Conservation (phyloP, 2,888 invertebrate genomes). For the Agelastica alni region DNA sequence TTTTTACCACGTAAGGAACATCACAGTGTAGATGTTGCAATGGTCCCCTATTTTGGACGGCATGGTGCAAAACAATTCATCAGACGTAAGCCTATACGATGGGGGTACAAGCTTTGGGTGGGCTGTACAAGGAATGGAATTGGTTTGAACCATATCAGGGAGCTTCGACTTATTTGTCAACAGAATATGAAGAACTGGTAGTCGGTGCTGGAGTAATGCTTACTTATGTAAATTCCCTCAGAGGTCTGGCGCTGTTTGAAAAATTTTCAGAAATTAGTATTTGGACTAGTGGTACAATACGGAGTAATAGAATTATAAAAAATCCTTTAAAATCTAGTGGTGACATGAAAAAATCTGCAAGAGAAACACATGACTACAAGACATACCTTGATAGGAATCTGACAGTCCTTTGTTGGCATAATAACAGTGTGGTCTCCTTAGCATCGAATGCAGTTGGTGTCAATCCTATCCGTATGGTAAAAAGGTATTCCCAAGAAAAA, state of each 20-base stretch:
- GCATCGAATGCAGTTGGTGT: too few species aligned
- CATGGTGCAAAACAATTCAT: too few species aligned
- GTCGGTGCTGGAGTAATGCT: conserved; percentile 12
- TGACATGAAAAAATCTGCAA: too few species aligned
- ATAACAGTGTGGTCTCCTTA: background rate
- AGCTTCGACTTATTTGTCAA: too few species aligned
- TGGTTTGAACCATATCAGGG: too few species aligned
- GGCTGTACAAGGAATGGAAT: too few species aligned
- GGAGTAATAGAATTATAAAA: background rate
- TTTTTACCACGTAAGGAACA: too few species aligned
- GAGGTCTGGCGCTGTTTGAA: conserved; percentile 18
- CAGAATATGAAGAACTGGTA: too few species aligned
- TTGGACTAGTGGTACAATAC: conserved; percentile 26
- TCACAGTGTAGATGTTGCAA: too few species aligned
- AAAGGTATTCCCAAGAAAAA: background rate
- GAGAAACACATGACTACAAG: background rate
- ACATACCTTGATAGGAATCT: background rate
- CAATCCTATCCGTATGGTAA: background rate
- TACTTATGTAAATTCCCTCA: conserved; percentile 4
- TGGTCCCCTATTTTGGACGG: too few species aligned
- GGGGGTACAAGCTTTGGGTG: too few species aligned
- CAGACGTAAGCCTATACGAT: too few species aligned
- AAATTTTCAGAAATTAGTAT: conserved; percentile 15
- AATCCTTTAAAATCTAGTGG: background rate
- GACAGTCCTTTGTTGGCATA: background rate